A percentile compares a stretch with the other conserved stretches of the same genome.
Conservation (phyloP, 2,797 vertebrate species). For the Remorina albescens region DNA sequence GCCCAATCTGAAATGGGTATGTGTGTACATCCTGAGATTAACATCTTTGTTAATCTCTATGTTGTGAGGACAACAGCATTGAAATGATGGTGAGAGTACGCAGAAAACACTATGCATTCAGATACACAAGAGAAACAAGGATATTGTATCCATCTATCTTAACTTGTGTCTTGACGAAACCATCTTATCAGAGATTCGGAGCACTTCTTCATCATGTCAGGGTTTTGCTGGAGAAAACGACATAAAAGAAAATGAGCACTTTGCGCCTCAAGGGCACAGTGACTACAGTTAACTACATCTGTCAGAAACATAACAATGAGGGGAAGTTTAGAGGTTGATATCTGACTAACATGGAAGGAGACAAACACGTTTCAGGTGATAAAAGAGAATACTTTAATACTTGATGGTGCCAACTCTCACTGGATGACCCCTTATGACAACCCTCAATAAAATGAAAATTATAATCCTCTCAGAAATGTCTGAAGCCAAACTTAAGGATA, state of each 20-base stretch:
- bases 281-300: slow-evolving; percentile 66
- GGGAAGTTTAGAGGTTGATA: slow-evolving; percentile 58
- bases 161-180: slow-evolving; percentile 6
- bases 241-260: slow-evolving; percentile 50
- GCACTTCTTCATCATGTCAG: slow-evolving; percentile 19
- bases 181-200: slow-evolving; percentile 1
- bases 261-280: slow-evolving; percentile 47
- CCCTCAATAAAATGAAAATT: slow-evolving; percentile 47
- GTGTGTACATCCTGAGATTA: background rate
- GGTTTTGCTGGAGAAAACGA: slow-evolving; percentile 35
- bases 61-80: background rate
- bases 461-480: slow-evolving; percentile 46
- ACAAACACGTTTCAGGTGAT: slow-evolving; percentile 54
- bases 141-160: background rate
- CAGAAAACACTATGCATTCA: background rate
- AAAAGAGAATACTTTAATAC: slow-evolving; percentile 76
- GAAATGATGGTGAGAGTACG: background rate
- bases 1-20: background rate
- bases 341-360: slow-evolving; percentile 45
- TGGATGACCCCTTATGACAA: slow-evolving; percentile 73
- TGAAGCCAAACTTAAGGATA: slow-evolving; percentile 26
- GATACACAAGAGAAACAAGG: background rate
- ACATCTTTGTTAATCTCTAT: background rate
- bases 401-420: slow-evolving; percentile 63
- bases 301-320: slow-evolving; percentile 64